Evolutionary conservation across 1,140 invertebrate species (phyloP).

Genomic region (Plutomurus gul): DNA sequence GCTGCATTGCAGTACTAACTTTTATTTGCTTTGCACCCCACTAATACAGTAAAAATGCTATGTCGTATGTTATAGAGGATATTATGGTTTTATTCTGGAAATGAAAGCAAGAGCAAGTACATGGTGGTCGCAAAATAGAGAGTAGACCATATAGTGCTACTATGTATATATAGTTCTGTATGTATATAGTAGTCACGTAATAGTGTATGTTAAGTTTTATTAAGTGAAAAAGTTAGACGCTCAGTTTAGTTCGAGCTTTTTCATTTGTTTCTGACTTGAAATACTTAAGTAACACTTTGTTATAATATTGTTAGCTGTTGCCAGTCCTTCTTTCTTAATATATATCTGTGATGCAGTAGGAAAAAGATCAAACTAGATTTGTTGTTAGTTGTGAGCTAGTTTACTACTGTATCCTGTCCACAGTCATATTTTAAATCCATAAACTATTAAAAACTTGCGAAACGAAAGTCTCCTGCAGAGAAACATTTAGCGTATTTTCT

Average conservation of each 20-base stretch:
- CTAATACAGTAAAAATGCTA: too few relatives aligned
- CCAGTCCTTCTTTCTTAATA: too few relatives aligned
- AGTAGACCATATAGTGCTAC: too few relatives aligned
- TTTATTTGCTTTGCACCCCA: too few relatives aligned
- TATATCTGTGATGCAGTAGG: too few relatives aligned
- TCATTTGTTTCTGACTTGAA: neutral
- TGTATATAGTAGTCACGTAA: neutral
- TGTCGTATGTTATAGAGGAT: neutral
- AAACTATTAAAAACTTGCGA: conserved; percentile 8
- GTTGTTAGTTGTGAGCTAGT: too few relatives aligned
- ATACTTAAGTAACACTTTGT: neutral
- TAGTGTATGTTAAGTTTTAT: neutral
- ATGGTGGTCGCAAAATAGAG: neutral
- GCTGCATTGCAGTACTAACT: neutral
- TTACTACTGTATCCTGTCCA: neutral
- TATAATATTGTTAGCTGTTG: too few relatives aligned
- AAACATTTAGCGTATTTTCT: neutral
- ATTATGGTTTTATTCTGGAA: neutral
- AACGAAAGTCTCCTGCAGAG: neutral
- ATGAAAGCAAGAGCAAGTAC: neutral
- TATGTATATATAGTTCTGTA: too few relatives aligned
- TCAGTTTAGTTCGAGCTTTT: neutral
- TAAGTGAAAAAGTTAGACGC: neutral
- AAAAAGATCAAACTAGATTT: too few relatives aligned
- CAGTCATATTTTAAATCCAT: conserved; percentile 8